These are phyloP conservation scores for Nixonia krombeini DNA, from an alignment of 1,140 invertebrate genomes.

Conservation along the genomic window DNA sequence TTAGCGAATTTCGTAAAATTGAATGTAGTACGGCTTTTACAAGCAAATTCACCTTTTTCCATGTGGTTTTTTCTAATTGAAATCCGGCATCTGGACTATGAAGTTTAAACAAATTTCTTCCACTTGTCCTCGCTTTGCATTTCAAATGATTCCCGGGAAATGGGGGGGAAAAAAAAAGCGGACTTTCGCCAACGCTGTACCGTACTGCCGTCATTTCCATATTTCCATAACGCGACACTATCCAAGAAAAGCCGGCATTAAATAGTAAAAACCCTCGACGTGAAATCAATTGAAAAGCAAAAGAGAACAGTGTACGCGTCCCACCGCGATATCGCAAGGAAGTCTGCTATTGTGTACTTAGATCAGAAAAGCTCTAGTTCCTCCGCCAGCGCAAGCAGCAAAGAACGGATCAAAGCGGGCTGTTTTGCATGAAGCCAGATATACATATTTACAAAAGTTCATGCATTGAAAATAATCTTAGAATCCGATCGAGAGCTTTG, in stretches of 20 bases:
- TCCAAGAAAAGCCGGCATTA: neutral
- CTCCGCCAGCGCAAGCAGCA: conserved; percentile 38
- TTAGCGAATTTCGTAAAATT: neutral
- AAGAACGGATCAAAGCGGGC: conserved; percentile 35
- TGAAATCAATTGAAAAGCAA: conserved; percentile 1
- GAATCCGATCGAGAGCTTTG: conserved; percentile 17
- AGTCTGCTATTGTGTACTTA: neutral
- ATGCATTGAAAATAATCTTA: conserved; percentile 38
- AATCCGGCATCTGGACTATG: neutral
- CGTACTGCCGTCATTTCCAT: too few species aligned
- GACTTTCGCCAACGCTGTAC: neutral
- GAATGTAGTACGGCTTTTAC: neutral
- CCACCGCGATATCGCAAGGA: too few species aligned
- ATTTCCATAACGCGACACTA: too few species aligned
- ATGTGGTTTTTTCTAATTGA: conserved; percentile 3
- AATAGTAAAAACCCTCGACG: neutral
- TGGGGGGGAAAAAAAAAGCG: neutral
- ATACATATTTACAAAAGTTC: conserved; percentile 50
- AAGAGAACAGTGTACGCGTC: too few species aligned
- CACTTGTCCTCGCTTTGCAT: neutral
- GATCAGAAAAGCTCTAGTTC: conserved; percentile 30
- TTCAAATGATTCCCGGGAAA: neutral
- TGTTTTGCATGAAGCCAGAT: conserved; percentile 47
- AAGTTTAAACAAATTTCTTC: neutral
- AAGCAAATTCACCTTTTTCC: neutral